Evolutionary conservation across 92 coral and sea anemone species (phyloP), one percentile per base, ranked within the genome.

Genomic region (Paragorgia papillata): DNA sequence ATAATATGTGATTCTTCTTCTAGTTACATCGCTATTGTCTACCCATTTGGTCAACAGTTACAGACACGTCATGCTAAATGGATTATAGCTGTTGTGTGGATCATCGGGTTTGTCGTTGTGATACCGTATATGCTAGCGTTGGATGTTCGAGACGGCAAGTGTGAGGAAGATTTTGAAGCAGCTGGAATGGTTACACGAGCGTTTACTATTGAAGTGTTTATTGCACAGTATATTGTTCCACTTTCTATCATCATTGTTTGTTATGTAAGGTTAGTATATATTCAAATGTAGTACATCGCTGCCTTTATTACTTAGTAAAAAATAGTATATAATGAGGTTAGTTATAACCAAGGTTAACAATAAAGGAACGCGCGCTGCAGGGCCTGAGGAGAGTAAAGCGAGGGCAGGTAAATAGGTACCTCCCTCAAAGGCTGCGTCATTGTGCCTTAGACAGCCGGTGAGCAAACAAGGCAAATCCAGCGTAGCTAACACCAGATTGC

Each of bases 11-110:
- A n/a, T n/a, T n/a, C n/a, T 22, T 56, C 2, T 56, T 62, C 18
- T 75, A 94, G 98, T 74, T 94, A 91, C 55, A 84, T 94, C 33
- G 98, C 98, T 24, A 92, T 94, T 10, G 96, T 94, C 48, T 91
- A 94, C 54, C 97, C 98, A 3, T 75, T 94, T 19, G 90, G 92
- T 51, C 90, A 95, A 0, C 98, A 94, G 63, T 90, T 89, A 0
- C 80, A 79, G 29, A 89, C 97, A 18, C 57, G 80, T 6, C 97
- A 94, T 53, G 98, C 98, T 9, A 94, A 94, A 60, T 91, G 92
- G 64, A 89, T 94, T 14, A 94, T 94, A 20, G 82, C 75, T 0
- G 86, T 91, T 0, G 86, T 88, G 7, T 94, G 98, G 98, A 21
- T 89, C 26, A 85, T 94, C 19, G 91, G 97, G 0, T 51, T 94